These are phyloP conservation scores for Brevipalpus yothersi DNA, from an alignment of 1,140 invertebrate species.

Conservation along the genomic window DNA sequence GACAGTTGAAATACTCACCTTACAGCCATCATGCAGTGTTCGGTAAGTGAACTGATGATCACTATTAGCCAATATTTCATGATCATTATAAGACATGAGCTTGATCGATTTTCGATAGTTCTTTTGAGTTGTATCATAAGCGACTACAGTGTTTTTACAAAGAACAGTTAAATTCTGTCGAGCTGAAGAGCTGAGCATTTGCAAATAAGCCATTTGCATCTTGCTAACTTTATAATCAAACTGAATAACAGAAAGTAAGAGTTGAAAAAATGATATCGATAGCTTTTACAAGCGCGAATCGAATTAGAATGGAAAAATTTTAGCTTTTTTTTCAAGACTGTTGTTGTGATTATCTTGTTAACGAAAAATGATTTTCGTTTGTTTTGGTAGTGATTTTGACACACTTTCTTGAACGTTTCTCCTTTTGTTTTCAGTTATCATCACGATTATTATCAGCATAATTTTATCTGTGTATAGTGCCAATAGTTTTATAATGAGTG, in stretches of 20 bases:
- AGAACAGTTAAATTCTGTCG: conserved; percentile 63
- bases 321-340: too few species aligned
- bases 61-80: conserved; percentile 45
- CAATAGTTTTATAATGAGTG: too few species aligned
- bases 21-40: conserved; percentile 47
- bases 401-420: too few species aligned
- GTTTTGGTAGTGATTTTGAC: too few species aligned
- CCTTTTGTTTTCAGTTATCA: too few species aligned
- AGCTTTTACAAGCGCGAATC: too few species aligned
- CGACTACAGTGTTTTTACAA: conserved; percentile 51
- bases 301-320: too few species aligned
- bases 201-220: conserved; percentile 54
- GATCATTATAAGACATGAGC: conserved; percentile 51
- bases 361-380: too few species aligned
- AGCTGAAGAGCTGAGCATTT: conserved; percentile 42
- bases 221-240: conserved; percentile 60
- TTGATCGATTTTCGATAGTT: conserved; percentile 45
- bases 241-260: conserved; percentile 26
- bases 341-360: too few species aligned
- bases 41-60: conserved; percentile 36
- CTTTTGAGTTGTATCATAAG: conserved; percentile 35
- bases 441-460: too few species aligned
- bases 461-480: too few species aligned
- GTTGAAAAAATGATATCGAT: too few species aligned
- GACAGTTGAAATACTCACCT: conserved; percentile 25